Base-by-base conservation (phyloP, 2,888 invertebrate species). In the Orgyia antiqua region DNA sequence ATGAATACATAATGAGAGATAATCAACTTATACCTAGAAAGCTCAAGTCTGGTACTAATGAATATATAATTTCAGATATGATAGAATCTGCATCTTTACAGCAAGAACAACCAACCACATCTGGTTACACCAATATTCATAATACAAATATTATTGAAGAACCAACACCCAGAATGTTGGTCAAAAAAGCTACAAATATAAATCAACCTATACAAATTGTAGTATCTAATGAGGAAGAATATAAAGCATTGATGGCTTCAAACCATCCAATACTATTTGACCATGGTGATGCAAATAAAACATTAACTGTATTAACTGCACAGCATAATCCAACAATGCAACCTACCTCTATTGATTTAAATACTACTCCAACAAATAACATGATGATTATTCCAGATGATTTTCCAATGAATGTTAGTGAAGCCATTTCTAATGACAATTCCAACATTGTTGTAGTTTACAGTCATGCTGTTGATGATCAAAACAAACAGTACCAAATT, bases 391-490 rank as follows among this genome's bases (percentile, higher is more conserved):
- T 90, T 25, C 89, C 87, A 42, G 88, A 90, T 45, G 82, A 88
- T 42, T 89, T 86, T 59, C 88, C 88, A 35, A 66, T 89, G 19
- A 89, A 87, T 73, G 89, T 86, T 11, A 72, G 86, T 38, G 79
- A 87, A 45, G 60, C 80, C 17, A 79, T 84, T 31, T 47, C 78
- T 20, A 53, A 68, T 33, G 87, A 89, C 39, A 89, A 88, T 64
- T 87, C 89, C 1, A 90, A 90, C 50, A 90, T 90, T 58, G 90
- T 90, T 8, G 90, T 90, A 26, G 82, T 90, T 10, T 90, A 90
- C 49, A 89, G 89, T 61, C 89, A 90, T 58, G 87, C 88, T 24
- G 80, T 89, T 18, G 84, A 87, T 54, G 87, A 87, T 33, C 80
- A 84, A 60, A 84, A 78, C 53, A 88, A 88, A 47, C 88, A 89